Base-by-base conservation (phyloP, 2,888 invertebrate genomes). In the Amblyteles armatorius region DNA sequence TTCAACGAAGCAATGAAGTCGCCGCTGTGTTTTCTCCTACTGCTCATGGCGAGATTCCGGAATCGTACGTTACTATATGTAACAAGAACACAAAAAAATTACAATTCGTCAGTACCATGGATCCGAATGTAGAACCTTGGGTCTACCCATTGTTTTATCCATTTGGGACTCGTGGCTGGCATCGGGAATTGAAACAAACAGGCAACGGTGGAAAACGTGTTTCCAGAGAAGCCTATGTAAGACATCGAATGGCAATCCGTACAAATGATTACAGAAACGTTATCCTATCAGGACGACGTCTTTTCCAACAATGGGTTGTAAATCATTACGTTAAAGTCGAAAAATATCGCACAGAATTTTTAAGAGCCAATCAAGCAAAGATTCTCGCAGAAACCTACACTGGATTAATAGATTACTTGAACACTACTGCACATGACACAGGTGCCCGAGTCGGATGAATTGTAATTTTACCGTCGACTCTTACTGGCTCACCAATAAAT, bases 191-290 rank as follows among this genome's bases (percentile, higher is more conserved):
- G 29, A 50, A 29, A 52, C 26, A n/a, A 71, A 71, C 33, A 33
- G 52, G 50, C 11, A 50, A 29, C 19, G 16, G 29, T 69, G 9
- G 55, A 29, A 73, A 73, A 60, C 57, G 60, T 44, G 26, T 72
- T 16, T 65, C 73, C 4, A 50, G 52, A 63, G 72, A 71, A 11
- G 80, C 63, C 50, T 80, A 83, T 44, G 55, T 44, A 11, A 65
- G 74, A 73, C 60, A 68, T 68, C 71, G 68, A 44, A 73, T 79
- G 73, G 83, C 68, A 26, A 48, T 40, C 40, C 78, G 83, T 2
- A n/a, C 16, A 74, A 74, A 74, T 29, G 40, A 65, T 80, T 33
- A 29, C n/a, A n/a, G 65, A 40, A 83, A 83, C 36, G 48, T 74
- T 19, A 69, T 80, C 22, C 60, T 80, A 48, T 36, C 50, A 36